phyloP scores from a whole-genome alignment of 2,113 vertebrate species.

The Cottus gobio region DNA sequence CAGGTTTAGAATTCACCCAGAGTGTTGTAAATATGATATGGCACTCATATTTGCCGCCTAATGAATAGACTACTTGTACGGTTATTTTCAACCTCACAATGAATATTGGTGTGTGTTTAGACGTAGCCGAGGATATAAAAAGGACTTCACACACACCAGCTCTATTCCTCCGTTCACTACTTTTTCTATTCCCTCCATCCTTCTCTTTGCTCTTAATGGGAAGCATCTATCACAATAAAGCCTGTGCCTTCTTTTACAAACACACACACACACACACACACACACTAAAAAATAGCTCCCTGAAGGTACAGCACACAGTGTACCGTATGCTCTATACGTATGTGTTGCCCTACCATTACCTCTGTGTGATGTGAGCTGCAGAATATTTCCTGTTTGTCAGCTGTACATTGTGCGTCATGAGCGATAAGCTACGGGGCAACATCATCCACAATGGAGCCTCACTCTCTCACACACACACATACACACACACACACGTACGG shows the following conservation, averaged over 20 bases:
- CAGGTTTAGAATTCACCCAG: constrained; percentile 23
- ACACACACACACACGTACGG: not conserved
- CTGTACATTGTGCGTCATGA: constrained; percentile 12
- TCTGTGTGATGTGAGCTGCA: constrained; percentile 40
- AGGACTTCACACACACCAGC: not conserved
- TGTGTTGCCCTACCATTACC: constrained; percentile 29
- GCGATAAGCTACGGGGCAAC: constrained; percentile 24
- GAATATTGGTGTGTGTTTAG: constrained; percentile 5
- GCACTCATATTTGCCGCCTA: constrained; percentile 35
- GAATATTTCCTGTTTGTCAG: constrained; percentile 27
- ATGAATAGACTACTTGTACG: constrained; percentile 36
- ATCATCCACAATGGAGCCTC: constrained; percentile 17
- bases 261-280: not conserved
- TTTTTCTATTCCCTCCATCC: constrained; percentile 10
- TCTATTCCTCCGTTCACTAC: not conserved
- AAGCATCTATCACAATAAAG: constrained; percentile 64
- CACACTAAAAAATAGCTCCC: constrained; percentile 29
- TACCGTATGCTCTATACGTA: constrained; percentile 12
- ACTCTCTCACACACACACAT: constrained; percentile 1
- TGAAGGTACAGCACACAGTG: constrained; percentile 15
- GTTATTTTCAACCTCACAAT: constrained; percentile 41
- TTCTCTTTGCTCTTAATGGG: constrained; percentile 48
- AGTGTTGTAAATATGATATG: constrained; percentile 21
- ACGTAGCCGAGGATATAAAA: not conserved
- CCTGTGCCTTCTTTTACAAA: not conserved